These are phyloP conservation scores for Atherix ibis DNA, from an alignment of 2,888 invertebrate species.

Conservation along the genomic window DNA sequence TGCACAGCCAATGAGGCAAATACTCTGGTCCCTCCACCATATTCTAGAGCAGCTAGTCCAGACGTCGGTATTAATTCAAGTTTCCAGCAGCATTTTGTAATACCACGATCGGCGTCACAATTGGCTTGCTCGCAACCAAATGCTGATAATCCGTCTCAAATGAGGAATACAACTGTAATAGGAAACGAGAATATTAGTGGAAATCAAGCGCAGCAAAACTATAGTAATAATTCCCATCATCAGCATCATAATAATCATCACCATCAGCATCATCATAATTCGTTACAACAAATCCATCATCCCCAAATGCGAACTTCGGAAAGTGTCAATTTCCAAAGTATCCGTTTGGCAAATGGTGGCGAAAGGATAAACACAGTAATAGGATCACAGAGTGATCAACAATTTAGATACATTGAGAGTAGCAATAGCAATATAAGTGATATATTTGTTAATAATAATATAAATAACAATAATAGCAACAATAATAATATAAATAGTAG, in stretches of 20 bases:
- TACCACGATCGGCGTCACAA: slow-evolving; percentile 45
- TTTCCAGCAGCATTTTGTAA: slow-evolving; percentile 23
- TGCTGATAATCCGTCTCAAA: slow-evolving; percentile 3
- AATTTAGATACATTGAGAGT: slow-evolving; percentile 27
- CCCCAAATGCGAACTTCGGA: slow-evolving; percentile 20
- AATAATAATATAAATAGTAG: slow-evolving; percentile 7
- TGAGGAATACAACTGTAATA: neutral
- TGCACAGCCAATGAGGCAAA: slow-evolving; percentile 79
- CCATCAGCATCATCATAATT: too few species aligned
- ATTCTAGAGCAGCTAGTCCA: slow-evolving; percentile 62
- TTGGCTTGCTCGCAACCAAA: slow-evolving; percentile 31
- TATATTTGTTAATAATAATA: slow-evolving; percentile 26
- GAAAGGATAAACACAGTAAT: slow-evolving; percentile 11
- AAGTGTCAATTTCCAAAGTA: slow-evolving; percentile 20
- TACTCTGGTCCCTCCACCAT: slow-evolving; percentile 67
- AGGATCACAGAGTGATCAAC: slow-evolving; percentile 29
- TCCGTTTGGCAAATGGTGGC: slow-evolving; percentile 7
- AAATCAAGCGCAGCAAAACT: slow-evolving; percentile 7
- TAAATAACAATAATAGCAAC: slow-evolving; percentile 7
- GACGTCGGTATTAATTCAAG: slow-evolving; percentile 38
- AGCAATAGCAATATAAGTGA: slow-evolving; percentile 30
- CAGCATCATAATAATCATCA: slow-evolving; percentile 7
- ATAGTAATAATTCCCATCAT: slow-evolving; percentile 6
- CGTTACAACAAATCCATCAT: neutral
- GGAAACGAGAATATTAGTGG: slow-evolving; percentile 7